Base-by-base conservation (phyloP, 2,113 vertebrate genomes). In the Circaetus cinerascens region DNA sequence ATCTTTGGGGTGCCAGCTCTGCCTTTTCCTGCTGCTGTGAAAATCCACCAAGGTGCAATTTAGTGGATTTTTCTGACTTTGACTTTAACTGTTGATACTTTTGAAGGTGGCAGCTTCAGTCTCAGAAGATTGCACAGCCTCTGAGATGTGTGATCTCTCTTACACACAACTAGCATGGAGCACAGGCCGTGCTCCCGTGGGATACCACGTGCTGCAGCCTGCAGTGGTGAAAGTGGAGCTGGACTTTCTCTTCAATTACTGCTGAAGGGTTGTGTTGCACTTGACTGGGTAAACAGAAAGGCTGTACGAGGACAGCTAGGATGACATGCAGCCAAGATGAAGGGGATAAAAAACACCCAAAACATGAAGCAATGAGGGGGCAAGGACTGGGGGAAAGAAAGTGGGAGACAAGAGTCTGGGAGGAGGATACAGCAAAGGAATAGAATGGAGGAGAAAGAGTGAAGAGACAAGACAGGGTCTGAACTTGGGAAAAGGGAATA, bases 161-260 rank as follows among this genome's bases (percentile, higher is more conserved):
- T 17, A n/a, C 0, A 7, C 5, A 17, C 30, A 57, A 4, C 56
- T 4, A 5, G 29, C 3, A 2, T 26, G 46, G 16, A 45, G 32
- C 6, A 23, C 34, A 30, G 20, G 25, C 40, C 46, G 23, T 9
- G 23, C 11, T 5, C 32, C 43, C 1, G 0, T 36, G 32, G 57
- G 53, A 16, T 11, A 36, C 2, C 41, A 36, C 0, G 1, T 63
- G 27, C 51, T 79, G 56, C 36, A 71, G 19, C 21, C 66, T 53
- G 43, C 27, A 36, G 13, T 11, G 29, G 34, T 51, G 67, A 27
- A 38, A 10, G 23, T 19, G 77, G 36, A 71, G 50, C 6, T 81
- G 83, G 69, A 36, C 66, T 80, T 80, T 27, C 36, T 46, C 48
- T 53, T 67, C 25, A 80, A 7, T 6, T 67, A 11, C 48, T 50